A percentile compares a stretch with the other conserved stretches of the same genome.
These are phyloP conservation scores for Drosophila repletoides DNA, from an alignment of 1,140 invertebrate species.

Conservation along the genomic window DNA sequence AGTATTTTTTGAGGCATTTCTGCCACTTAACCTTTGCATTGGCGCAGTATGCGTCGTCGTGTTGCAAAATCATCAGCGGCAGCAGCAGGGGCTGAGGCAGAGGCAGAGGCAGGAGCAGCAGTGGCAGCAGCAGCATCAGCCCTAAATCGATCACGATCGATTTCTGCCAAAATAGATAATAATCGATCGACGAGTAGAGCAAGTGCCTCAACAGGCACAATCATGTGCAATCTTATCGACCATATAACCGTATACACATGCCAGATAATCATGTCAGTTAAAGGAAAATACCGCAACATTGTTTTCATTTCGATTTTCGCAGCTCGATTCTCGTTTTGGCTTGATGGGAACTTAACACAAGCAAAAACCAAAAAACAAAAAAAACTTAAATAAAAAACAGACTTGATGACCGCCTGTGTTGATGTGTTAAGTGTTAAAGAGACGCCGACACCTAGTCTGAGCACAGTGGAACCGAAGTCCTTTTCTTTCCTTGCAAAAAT, in stretches of 20 bases:
- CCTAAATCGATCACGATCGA: slow-evolving; percentile 68
- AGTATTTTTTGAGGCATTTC: slow-evolving; percentile 19
- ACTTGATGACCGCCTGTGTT: slow-evolving; percentile 52
- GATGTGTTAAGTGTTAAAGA: slow-evolving; percentile 72
- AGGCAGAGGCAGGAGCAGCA: slow-evolving; percentile 5
- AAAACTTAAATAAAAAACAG: slow-evolving; percentile 20
- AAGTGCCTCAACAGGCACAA: slow-evolving; percentile 25
- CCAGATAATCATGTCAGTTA: slow-evolving; percentile 62
- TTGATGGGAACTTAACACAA: slow-evolving; percentile 50
- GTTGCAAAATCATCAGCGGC: no score
- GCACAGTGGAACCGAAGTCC: no score
- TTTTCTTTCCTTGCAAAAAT: no score
- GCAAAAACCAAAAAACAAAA: neutral
- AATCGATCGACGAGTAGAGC: slow-evolving; percentile 42
- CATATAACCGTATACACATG: slow-evolving; percentile 13
- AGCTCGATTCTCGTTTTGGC: slow-evolving; percentile 27
- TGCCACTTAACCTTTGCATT: slow-evolving; percentile 44
- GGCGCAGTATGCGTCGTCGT: slow-evolving; percentile 5
- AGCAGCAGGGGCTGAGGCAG: neutral
- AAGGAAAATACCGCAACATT: slow-evolving; percentile 53
- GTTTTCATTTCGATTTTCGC: slow-evolving; percentile 21
- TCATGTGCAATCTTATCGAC: slow-evolving; percentile 40
- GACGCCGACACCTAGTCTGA: slow-evolving; percentile 14
- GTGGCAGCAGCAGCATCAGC: slow-evolving; percentile 11
- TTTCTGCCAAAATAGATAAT: slow-evolving; percentile 67